Base-by-base conservation (phyloP, 2,797 vertebrate genomes). In the Thalassophryne amazonica region DNA sequence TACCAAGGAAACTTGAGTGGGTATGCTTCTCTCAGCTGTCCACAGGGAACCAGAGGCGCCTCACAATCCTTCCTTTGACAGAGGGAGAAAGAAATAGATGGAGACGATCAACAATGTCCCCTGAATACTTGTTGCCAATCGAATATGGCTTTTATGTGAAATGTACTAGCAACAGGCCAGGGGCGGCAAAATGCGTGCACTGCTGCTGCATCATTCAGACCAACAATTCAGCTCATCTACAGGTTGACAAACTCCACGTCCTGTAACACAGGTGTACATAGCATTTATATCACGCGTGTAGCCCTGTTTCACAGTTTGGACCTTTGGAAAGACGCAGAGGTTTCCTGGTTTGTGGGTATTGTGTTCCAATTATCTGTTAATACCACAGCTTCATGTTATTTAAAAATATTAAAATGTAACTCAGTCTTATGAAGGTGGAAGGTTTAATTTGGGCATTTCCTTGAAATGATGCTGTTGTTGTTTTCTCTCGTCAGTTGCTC, bases 1-100 rank as follows among this genome's bases (percentile, higher is more conserved):
- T 85, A 80, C 77, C 72, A 80, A 30, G 74, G 73, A 70, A 75
- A 83, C 68, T 63, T 67, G 42, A 41, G 59, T 53, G 48, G 48
- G 57, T 42, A 73, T 58, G 67, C 29, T 57, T 60, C 63, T 73
- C 46, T 29, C 15, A 23, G 64, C 46, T 7, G 51, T 73, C 77
- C 41, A 20, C 41, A 6, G 65, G 66, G 74, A 80, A 41, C 40
- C 40, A 22, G 33, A 60, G 59, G 69, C 60, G 6, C 51, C 34
- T 47, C 32, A 57, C 64, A 61, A 70, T 67, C 57, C 69, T 29
- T 24, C 59, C 51, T 58, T 60, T 68, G 71, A 60, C 53, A 41
- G 53, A 56, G 46, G 45, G 29, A 24, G 33, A 51, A 45, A 41
- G 67, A 62, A 62, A 78, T 61, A 38, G 54, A 77, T 50, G 57